phyloP scores from a whole-genome alignment of 2,797 vertebrate genomes.

The Thaleichthys pacificus region DNA sequence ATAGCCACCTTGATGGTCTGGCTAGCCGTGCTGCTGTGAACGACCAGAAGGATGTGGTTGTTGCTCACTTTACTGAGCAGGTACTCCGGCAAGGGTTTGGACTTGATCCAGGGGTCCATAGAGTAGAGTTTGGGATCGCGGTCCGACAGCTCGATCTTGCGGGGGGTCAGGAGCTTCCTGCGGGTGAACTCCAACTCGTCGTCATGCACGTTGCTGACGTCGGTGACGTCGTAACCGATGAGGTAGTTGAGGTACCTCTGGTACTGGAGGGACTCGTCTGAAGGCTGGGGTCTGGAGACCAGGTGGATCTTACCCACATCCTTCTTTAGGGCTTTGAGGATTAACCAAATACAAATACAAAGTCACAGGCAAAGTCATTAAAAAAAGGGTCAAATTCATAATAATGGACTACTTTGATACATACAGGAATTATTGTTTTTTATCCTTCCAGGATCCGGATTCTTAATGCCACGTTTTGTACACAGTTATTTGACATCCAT shows the following conservation, averaged over 20 bases:
- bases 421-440: no score
- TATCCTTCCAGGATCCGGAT: no score
- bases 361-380: background rate
- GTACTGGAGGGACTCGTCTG: slow-evolving; percentile 83
- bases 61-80: slow-evolving; percentile 85
- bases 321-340: slow-evolving; percentile 74
- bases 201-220: slow-evolving; percentile 95
- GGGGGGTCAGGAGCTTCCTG: slow-evolving; percentile 89
- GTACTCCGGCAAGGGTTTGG: slow-evolving; percentile 87
- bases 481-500: no score
- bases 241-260: slow-evolving; percentile 89
- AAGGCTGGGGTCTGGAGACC: slow-evolving; percentile 77
- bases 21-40: slow-evolving; percentile 88
- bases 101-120: slow-evolving; percentile 93
- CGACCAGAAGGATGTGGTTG: slow-evolving; percentile 85
- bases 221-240: slow-evolving; percentile 95
- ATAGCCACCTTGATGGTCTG: slow-evolving; percentile 94
- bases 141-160: slow-evolving; percentile 85
- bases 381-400: background rate
- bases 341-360: no score
- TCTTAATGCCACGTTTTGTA: no score
- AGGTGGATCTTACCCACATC: slow-evolving; percentile 90
- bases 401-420: background rate
- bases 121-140: slow-evolving; percentile 89
- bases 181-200: slow-evolving; percentile 97